phyloP scores from a whole-genome alignment of 2,888 invertebrate genomes.

The Philopedon plagiatum region DNA sequence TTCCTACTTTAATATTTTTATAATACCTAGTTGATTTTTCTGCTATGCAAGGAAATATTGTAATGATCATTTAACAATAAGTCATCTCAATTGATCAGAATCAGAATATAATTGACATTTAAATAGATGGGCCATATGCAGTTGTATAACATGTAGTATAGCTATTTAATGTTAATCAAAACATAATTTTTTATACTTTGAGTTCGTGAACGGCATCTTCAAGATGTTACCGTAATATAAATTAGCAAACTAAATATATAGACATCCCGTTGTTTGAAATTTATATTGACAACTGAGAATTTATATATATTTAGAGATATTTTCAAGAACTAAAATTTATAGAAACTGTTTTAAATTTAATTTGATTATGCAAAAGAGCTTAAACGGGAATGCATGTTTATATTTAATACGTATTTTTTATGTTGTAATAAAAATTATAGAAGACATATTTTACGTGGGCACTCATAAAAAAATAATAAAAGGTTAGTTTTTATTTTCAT shows the following conservation, averaged over 20 bases:
- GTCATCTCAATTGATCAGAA: no score
- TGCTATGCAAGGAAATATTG: no score
- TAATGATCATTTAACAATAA: no score
- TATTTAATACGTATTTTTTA: neutral
- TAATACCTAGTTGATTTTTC: no score
- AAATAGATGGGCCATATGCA: no score
- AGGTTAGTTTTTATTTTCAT: neutral
- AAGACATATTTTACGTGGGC: neutral
- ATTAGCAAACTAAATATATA: slow-evolving; percentile 62
- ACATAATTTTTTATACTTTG: neutral
- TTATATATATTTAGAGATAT: no score
- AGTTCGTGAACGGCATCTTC: neutral
- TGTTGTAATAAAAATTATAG: neutral
- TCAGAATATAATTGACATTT: no score
- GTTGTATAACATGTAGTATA: no score
- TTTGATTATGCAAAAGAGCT: slow-evolving; percentile 13
- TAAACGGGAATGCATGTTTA: neutral
- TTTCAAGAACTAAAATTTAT: neutral
- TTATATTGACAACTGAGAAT: slow-evolving; percentile 4
- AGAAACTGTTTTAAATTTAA: slow-evolving; percentile 2
- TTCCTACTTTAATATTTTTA: no score
- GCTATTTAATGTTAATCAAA: no score
- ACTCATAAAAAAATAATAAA: neutral
- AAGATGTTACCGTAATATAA: neutral
- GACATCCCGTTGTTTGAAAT: slow-evolving; percentile 60